Base-by-base conservation (phyloP, 2,888 invertebrate species). In the Rhabditoides inermis region DNA sequence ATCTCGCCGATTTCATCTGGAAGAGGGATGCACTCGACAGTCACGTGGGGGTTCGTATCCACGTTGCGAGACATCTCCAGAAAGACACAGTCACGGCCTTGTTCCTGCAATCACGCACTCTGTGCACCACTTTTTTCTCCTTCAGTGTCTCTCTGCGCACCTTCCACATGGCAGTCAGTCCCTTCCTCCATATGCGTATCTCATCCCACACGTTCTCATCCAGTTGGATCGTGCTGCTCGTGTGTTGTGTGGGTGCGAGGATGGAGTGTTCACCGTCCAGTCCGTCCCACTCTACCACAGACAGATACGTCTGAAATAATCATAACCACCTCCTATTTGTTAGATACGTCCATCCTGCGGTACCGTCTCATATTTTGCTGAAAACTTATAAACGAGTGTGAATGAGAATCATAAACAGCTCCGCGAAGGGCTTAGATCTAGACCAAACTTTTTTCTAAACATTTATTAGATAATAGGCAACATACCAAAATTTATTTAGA, bases 191-290 rank as follows among this genome's bases (percentile, higher is more conserved):
- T 71, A 82, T 80, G 84, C 84, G 82, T 55, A 95, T 82, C 80
- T 92, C 92, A 54, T 83, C 83, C 88, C 89, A 94, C 44, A 88
- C 86, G 80, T 95, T 90, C 81, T 95, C 94, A 80, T 95, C 95
- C 39, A 90, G 76, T 60, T 85, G 83, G 0, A 90, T 89, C 35
- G 85, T 83, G 76, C 88, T 87, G 2, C 88, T 86, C 2, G 85
- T 76, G 0, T 84, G 81, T 78, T 95, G 94, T 3, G 56, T 58
- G 37, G 92, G 89, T 2, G 86, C 83, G 69, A 98, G 85, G 46
- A 88, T 79, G 63, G 83, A 94, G 76, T 95, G 94, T 0, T 88
- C 87, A 51, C 83, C 82, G 2, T 86, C 86, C 55, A 95, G 79
- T 0, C 91, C 90, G 69, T 84, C 84, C 73, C 84, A 84, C 50